Base-by-base conservation (phyloP, 1,140 invertebrate genomes). In the Homarus americanus region DNA sequence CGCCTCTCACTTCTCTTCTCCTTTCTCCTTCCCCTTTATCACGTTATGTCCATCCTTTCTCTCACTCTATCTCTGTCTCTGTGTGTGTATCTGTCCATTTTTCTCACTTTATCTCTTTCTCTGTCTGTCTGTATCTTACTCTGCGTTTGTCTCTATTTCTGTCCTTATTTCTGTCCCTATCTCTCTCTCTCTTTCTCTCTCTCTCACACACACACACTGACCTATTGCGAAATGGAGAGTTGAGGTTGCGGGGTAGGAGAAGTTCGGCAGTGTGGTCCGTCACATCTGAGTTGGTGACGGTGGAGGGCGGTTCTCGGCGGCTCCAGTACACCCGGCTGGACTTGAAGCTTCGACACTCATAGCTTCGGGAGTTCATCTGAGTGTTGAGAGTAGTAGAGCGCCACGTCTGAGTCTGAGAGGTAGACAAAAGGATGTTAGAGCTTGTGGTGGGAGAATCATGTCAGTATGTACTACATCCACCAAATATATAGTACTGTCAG, bases 331-430 rank as follows among this genome's bases (percentile, higher is more conserved):
- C 87, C 1, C 87, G 79, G n/a, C 78, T 73, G 28, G 87, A 82
- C 87, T 82, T 82, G 66, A 89, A 73, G 41, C 79, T 89, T 0
- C 87, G 78, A 32, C 69, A 89, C 40, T 89, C 87, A 53, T 49
- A 82, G 40, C 87, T 82, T 7, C 87, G 78, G 10, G 87, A 88
- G 79, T 89, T 89, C 5, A 89, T 66, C 24, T 82, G 87, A 10
- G 87, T 89, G 79, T 89, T 89, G 63, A 89, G 79, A 79, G 87
- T 82, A 20, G 87, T 88, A 2, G 87, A 89, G 78, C 87, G 58
- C 87, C 87, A 89, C 32, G 87, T 89, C 40, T 58, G 53, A 4
- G 53, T 58, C 53, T 58, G 53, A 20, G n/a, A n/a, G n/a, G 20
- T 10, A 4, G 53, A n/a, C 15, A 20, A 58, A 24, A 15, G 15